Base-by-base conservation (phyloP, 2,888 invertebrate genomes). In the Mythimna impura region DNA sequence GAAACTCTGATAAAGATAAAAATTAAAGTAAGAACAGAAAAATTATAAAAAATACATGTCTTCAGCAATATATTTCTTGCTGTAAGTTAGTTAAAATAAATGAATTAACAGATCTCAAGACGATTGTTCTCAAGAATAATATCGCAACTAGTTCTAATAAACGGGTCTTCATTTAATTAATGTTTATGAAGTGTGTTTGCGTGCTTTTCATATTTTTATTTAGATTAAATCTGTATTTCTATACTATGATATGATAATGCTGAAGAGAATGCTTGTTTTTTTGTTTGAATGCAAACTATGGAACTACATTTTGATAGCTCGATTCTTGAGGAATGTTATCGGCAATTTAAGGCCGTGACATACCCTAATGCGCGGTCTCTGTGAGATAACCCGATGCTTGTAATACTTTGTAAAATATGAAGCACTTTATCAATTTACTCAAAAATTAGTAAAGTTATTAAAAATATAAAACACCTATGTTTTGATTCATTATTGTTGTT, bases 61-160 rank as follows among this genome's bases (percentile, higher is more conserved):
- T 34, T n/a, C 1, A 34, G n/a, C 9, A 63, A 17, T 40, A 52
- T 52, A 40, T 14, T 71, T 12, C 43, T 36, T 34, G 61, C 14
- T 34, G 3, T 60, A 62, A 17, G n/a, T 5, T 52, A 57, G n/a
- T 10, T 43, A 47, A 66, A 67, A 63, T 30, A 25, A 10, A 6
- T 60, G 55, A 67, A 74, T 58, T 60, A 68, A 36, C 66, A 7
- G 40, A 74, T 87, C 85, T 80, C 83, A 72, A 84, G 88, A 85
- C 84, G 82, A 88, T 85, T 88, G 85, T 85, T 86, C 71, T 71
- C 77, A 86, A 84, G 72, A 72, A 78, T 62, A 85, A 87, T 89
- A 89, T 87, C 69, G 81, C 87, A 88, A 87, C 83, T 85, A 85
- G 84, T 87, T 86, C 73, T 73, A 71, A 78, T 85, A 85, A 84